Evolutionary conservation across 2,888 invertebrate genomes (phyloP).

Genomic region (Chesias legatella): DNA sequence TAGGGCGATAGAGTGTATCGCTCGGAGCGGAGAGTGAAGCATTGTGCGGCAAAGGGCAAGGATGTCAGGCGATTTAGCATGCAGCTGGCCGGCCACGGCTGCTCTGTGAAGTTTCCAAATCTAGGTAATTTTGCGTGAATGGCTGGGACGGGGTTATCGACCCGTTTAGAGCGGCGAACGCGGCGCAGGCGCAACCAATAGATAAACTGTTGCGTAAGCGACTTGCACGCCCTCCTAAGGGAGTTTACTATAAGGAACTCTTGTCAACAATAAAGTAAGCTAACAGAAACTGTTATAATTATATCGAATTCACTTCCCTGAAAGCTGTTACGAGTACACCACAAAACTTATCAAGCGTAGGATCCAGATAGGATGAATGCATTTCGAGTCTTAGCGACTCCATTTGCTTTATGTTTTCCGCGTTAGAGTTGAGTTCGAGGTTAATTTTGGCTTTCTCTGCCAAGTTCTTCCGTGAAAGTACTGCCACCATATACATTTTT

Average conservation of each 20-base stretch:
- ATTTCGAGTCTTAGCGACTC: slow-evolving; percentile 16
- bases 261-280: slow-evolving; percentile 31
- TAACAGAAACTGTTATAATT: slow-evolving; percentile 37
- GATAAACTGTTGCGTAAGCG: slow-evolving; percentile 70
- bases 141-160: slow-evolving; percentile 62
- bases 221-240: slow-evolving; percentile 62
- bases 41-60: slow-evolving; percentile 37
- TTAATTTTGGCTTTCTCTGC: slow-evolving; percentile 1
- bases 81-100: slow-evolving; percentile 42
- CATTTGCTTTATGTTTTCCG: slow-evolving; percentile 14
- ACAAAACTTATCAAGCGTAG: slow-evolving; percentile 23
- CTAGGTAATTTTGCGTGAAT: slow-evolving; percentile 59
- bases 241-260: slow-evolving; percentile 48
- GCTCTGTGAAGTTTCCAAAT: slow-evolving; percentile 54
- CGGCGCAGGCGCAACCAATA: slow-evolving; percentile 64
- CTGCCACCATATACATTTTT: no score
- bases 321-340: slow-evolving; percentile 46
- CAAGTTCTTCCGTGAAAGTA: not conserved
- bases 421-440: slow-evolving; percentile 15
- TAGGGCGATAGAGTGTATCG: slow-evolving; percentile 18
- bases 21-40: slow-evolving; percentile 28
- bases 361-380: slow-evolving; percentile 23
- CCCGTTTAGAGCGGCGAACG: slow-evolving; percentile 60
- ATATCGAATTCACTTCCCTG: slow-evolving; percentile 45
- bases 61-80: slow-evolving; percentile 45